phyloP scores from a whole-genome alignment of 2,113 vertebrate genomes.

The Marmota flaviventris region DNA sequence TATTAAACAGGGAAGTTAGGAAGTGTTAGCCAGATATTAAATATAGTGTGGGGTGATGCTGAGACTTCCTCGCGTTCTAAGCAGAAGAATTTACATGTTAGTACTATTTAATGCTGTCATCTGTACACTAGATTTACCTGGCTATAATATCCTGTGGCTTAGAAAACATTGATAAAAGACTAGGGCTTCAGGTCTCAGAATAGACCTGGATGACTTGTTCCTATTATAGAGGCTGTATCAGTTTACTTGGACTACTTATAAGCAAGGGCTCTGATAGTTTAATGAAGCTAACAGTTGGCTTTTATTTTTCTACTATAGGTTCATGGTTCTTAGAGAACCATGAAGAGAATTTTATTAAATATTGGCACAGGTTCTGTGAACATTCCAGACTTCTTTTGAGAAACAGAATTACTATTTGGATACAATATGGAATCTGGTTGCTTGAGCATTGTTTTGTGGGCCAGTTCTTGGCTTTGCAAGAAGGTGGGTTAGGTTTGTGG shows the following conservation, averaged over 20 bases:
- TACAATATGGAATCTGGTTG: neutral
- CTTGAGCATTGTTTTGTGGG: neutral
- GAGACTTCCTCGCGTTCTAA: conserved; percentile 36
- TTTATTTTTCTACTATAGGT: conserved; percentile 86
- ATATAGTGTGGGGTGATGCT: neutral
- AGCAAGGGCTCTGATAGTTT: conserved; percentile 1
- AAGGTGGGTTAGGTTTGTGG: neutral
- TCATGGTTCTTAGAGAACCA: neutral
- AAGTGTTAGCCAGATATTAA: neutral
- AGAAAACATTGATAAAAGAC: conserved; percentile 9
- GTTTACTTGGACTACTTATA: neutral
- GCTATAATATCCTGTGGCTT: neutral
- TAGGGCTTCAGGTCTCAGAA: neutral
- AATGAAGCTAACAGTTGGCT: conserved; percentile 5
- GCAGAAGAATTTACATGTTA: neutral
- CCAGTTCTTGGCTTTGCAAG: neutral
- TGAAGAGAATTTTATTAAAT: neutral
- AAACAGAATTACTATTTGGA: neutral
- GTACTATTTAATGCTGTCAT: neutral
- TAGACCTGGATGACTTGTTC: neutral
- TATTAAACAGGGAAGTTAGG: neutral
- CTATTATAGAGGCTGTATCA: neutral
- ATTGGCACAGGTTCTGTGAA: neutral
- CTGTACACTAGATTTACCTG: neutral
- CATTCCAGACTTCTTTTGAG: neutral